Conservation (phyloP, 2,888 invertebrate species). For the Amorpha juglandis region DNA sequence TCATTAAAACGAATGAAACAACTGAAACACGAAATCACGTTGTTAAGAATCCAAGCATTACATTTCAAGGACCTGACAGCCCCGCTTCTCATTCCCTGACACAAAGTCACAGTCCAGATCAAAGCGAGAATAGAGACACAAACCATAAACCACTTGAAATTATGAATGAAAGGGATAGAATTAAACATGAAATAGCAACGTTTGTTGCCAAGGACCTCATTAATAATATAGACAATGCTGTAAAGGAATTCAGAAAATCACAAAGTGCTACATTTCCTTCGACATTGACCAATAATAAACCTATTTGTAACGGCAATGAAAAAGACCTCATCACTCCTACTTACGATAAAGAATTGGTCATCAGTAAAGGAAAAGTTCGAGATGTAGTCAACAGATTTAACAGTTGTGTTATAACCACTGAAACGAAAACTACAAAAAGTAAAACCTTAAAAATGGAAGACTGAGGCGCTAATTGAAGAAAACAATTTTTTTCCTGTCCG, state of each 20-base stretch:
- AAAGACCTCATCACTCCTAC: slow-evolving; percentile 71
- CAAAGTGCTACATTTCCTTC: slow-evolving; percentile 66
- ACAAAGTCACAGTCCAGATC: slow-evolving; percentile 71
- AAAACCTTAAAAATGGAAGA: slow-evolving; percentile 61
- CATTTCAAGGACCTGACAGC: slow-evolving; percentile 79
- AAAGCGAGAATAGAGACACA: slow-evolving; percentile 58
- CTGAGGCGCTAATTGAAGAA: slow-evolving; percentile 45
- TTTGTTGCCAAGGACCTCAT: slow-evolving; percentile 78
- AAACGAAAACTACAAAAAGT: slow-evolving; percentile 46
- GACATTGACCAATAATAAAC: slow-evolving; percentile 43
- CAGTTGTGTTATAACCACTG: slow-evolving; percentile 52
- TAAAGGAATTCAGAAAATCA: slow-evolving; percentile 72
- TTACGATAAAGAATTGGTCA: slow-evolving; percentile 75
- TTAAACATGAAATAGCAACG: slow-evolving; percentile 77
- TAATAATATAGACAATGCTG: slow-evolving; percentile 74
- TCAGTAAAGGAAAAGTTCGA: slow-evolving; percentile 78
- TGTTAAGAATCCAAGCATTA: slow-evolving; percentile 72
- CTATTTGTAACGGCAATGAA: slow-evolving; percentile 61
- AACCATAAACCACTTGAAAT: slow-evolving; percentile 61
- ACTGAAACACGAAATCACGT: slow-evolving; percentile 49
- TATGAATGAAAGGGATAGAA: slow-evolving; percentile 69
- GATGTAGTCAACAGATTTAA: slow-evolving; percentile 79
- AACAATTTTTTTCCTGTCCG: slow-evolving; percentile 37
- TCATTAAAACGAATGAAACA: slow-evolving; percentile 46
- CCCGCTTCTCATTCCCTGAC: slow-evolving; percentile 74